Evolutionary conservation across 1,140 invertebrate genomes (phyloP), one percentile per base, ranked within the genome.

Genomic region (Hyposmocoma kahamanoa): DNA sequence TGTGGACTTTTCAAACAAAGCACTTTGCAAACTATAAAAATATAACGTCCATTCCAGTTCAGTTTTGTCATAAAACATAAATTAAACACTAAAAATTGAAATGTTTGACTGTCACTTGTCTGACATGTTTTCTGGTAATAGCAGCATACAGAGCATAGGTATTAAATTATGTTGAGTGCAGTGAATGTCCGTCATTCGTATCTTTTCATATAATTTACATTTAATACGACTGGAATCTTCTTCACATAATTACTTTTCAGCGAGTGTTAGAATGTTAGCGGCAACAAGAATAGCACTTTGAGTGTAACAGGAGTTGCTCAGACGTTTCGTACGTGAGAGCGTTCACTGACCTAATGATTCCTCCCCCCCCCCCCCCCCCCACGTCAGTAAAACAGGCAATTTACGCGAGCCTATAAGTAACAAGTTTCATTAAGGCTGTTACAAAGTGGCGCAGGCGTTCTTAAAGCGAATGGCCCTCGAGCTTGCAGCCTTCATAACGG

Each of bases 381-480:
- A 64, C 66, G 63, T 72, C 72, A 75, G 72, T 74, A 71, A 83
- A 83, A 72, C 78, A 68, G 75, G 77, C 71, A 82, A 84, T 84
- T 84, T 80, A 78, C 72, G 72, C 67, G 62, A 73, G 71, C 81
- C 75, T 80, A 81, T 83, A 84, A 84, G 78, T 81, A 84, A 83
- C 81, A 73, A 81, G 78, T 79, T 84, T 84, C 78, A 84, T 84
- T 84, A 84, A 78, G 75, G 71, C 67, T 59, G 72, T 84, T 81
- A 82, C 81, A 82, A 84, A 84, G 81, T 84, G 74, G 78, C 75
- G 71, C 76, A 58, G 74, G 70, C 80, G 78, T 84, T 82, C 81
- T 84, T 84, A 79, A 84, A 82, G 76, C 77, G 81, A 82, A 84
- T 82, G 72, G 78, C 78, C 72, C 78, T 84, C 73, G 67, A 84